Conservation (phyloP, 1,140 invertebrate species). For the Drosophila malerkotliana region DNA sequence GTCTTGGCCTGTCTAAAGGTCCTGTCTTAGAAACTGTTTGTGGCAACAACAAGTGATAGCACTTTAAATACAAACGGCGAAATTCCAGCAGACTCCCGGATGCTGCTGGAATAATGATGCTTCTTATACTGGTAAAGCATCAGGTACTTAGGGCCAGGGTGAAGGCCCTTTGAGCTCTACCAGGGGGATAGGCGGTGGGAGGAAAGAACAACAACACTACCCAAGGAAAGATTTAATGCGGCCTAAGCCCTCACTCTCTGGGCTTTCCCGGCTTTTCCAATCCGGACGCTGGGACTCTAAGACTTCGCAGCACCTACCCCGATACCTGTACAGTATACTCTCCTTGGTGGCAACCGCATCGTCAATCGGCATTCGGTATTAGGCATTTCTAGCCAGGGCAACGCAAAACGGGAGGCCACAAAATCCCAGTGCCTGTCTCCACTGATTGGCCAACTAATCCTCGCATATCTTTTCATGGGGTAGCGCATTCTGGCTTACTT, state of each 20-base stretch:
- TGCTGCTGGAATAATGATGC: conserved; percentile 45
- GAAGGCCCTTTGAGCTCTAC: conserved; percentile 33
- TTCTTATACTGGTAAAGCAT: conserved; percentile 63
- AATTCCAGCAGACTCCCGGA: conserved; percentile 58
- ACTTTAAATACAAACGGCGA: conserved; percentile 64
- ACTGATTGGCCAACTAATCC: conserved; percentile 76
- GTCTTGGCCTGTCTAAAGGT: not conserved
- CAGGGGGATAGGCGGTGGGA: conserved; percentile 1
- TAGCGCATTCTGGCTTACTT: conserved; percentile 15
- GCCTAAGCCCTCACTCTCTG: conserved; percentile 54
- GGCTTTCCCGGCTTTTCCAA: conserved; percentile 9
- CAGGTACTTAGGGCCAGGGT: conserved; percentile 38
- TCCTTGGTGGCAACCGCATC: conserved; percentile 21
- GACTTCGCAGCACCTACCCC: not conserved
- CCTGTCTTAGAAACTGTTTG: conserved; percentile 42
- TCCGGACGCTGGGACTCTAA: not conserved
- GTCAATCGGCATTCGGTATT: conserved; percentile 53
- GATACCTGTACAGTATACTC: not conserved
- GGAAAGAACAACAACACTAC: conserved; percentile 58
- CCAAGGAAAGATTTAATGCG: conserved; percentile 71
- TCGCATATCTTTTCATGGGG: conserved; percentile 38
- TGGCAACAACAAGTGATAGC: conserved; percentile 66
- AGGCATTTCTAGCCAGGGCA: conserved; percentile 68
- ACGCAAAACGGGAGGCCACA: conserved; percentile 56
- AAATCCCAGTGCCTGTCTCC: conserved; percentile 45